Conservation (phyloP, 2,113 vertebrate species). For the Hippopotamus amphibius region DNA sequence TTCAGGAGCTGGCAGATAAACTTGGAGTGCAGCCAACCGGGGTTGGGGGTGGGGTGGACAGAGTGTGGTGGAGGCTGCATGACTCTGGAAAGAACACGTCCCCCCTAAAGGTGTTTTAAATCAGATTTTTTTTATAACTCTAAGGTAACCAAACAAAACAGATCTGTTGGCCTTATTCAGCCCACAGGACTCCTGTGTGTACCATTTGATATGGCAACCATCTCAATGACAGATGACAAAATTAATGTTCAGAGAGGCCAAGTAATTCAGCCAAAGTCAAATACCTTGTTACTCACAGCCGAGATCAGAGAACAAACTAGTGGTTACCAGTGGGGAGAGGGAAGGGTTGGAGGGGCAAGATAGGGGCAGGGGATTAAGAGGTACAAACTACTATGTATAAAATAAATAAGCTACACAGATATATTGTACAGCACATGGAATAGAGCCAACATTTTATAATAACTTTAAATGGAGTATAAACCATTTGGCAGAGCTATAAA, state of each 20-base stretch:
- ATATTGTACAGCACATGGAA: too few species aligned
- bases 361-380: not conserved
- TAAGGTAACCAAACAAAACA: not conserved
- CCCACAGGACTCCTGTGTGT: not conserved
- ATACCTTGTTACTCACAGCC: not conserved
- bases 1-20: not conserved
- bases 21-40: not conserved
- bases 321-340: not conserved
- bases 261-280: not conserved
- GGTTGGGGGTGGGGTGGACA: too few species aligned
- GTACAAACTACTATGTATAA: too few species aligned
- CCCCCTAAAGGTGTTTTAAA: not conserved
- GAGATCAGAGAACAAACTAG: not conserved
- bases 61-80: not conserved
- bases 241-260: not conserved
- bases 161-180: not conserved
- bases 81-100: not conserved
- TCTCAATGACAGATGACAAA: not conserved
- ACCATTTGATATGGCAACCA: not conserved
- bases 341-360: not conserved
- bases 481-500: not conserved
- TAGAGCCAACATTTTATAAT: too few species aligned
- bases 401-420: not conserved
- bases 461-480: too few species aligned
- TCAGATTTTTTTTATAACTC: not conserved